A percentile compares a stretch with the other conserved stretches of the same genome.
Conservation (phyloP, 2,113 vertebrate species). For the Suricata suricatta region DNA sequence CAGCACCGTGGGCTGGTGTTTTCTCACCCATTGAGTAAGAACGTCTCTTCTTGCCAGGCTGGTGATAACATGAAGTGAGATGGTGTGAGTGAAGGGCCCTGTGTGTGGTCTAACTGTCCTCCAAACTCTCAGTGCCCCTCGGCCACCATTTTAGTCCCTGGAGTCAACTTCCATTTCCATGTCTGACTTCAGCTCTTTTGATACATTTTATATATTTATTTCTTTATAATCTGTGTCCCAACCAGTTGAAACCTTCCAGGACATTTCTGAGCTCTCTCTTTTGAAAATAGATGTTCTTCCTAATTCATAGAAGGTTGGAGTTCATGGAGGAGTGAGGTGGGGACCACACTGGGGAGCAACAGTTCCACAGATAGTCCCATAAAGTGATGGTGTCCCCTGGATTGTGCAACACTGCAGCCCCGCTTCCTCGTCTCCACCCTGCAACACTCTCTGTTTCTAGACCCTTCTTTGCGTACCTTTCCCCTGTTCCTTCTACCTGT, state of each 20-base stretch:
- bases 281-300: neutral
- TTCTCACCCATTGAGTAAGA: neutral
- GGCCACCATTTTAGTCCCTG: neutral
- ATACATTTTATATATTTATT: neutral
- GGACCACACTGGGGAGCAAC: neutral
- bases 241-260: neutral
- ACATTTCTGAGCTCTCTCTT: neutral
- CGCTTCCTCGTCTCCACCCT: neutral
- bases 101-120: neutral
- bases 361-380: neutral
- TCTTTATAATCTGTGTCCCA: neutral
- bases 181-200: neutral
- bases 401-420: neutral
- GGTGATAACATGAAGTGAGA: neutral
- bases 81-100: neutral
- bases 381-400: neutral
- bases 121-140: neutral
- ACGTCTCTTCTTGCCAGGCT: neutral
- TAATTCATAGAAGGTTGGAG: neutral
- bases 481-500: neutral
- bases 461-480: neutral
- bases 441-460: neutral
- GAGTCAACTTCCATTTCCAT: neutral
- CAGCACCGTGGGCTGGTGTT: neutral
- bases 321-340: neutral